These are phyloP conservation scores for Artibeus lituratus DNA, from an alignment of 2,797 vertebrate genomes.

Conservation along the genomic window DNA sequence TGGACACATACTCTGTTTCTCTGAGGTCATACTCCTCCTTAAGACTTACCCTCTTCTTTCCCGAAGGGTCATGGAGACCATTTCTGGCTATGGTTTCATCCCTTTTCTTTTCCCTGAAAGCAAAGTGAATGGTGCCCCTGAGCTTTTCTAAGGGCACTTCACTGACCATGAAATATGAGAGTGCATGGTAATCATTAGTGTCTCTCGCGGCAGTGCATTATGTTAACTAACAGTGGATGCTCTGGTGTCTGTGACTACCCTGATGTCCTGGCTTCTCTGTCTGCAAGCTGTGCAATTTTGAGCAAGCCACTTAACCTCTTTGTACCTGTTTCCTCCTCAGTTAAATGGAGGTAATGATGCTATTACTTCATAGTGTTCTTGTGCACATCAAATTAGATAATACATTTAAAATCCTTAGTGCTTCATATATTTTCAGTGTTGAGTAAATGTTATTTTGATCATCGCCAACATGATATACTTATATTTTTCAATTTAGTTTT, in stretches of 20 bases:
- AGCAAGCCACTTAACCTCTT: not conserved
- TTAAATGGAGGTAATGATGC: not conserved
- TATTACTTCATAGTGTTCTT: not conserved
- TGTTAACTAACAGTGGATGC: not conserved
- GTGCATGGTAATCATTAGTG: not conserved
- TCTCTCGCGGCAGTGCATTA: not conserved
- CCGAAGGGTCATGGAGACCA: not conserved
- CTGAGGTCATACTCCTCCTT: not conserved
- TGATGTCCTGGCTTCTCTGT: not conserved
- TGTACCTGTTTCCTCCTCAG: not conserved
- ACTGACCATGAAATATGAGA: not conserved
- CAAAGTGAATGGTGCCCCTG: not conserved
- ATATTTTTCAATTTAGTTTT: slow-evolving; percentile 2
- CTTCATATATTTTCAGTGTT: not conserved
- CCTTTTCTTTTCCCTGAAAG: not conserved
- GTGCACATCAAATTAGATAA: not conserved
- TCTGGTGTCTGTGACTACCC: not conserved
- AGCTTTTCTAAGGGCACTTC: not conserved
- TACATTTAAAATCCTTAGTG: not conserved
- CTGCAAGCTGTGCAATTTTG: not conserved
- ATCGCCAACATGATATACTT: not conserved
- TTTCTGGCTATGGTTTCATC: not conserved
- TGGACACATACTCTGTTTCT: not conserved
- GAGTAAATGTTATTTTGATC: not conserved
- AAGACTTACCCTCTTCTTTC: not conserved